Evolutionary conservation across 2,888 invertebrate species (phyloP).

Genomic region (Drosophila subsilvestris): DNA sequence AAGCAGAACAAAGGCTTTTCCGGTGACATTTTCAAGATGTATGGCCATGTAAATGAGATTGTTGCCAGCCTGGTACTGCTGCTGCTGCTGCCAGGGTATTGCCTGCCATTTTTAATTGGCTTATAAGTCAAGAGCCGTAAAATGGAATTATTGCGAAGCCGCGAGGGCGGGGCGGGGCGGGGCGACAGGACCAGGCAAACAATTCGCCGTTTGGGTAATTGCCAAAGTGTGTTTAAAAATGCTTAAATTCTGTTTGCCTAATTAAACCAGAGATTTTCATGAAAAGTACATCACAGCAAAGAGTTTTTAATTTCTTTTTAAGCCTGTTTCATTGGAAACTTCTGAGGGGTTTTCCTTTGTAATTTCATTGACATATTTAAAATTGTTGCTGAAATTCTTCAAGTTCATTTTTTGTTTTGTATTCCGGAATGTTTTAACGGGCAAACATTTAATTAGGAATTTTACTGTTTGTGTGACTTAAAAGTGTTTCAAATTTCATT

Average conservation of each 20-base stretch:
- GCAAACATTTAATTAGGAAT: constrained; percentile 29
- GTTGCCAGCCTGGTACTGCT: neutral
- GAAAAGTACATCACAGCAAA: neutral
- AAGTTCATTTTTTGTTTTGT: neutral
- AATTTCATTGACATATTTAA: neutral
- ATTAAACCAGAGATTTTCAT: constrained; percentile 22
- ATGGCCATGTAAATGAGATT: constrained; percentile 37
- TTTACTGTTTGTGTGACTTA: constrained; percentile 2
- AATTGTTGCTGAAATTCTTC: neutral
- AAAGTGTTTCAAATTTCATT: neutral
- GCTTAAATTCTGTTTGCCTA: constrained; percentile 2
- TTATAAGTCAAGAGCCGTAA: constrained; percentile 37
- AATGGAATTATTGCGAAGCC: constrained; percentile 27
- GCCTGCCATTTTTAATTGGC: constrained; percentile 35
- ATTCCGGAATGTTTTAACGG: neutral
- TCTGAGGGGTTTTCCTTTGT: neutral
- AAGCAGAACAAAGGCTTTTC: constrained; percentile 15
- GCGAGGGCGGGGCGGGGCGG: too few species aligned
- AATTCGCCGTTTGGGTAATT: constrained; percentile 21
- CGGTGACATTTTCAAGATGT: constrained; percentile 25
- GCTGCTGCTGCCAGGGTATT: constrained; percentile 1
- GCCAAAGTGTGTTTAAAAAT: constrained; percentile 23
- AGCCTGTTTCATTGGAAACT: neutral
- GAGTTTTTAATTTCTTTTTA: neutral
- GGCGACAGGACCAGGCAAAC: neutral